phyloP scores from a whole-genome alignment of 1,140 invertebrate genomes.

The Nasonia vitripennis region DNA sequence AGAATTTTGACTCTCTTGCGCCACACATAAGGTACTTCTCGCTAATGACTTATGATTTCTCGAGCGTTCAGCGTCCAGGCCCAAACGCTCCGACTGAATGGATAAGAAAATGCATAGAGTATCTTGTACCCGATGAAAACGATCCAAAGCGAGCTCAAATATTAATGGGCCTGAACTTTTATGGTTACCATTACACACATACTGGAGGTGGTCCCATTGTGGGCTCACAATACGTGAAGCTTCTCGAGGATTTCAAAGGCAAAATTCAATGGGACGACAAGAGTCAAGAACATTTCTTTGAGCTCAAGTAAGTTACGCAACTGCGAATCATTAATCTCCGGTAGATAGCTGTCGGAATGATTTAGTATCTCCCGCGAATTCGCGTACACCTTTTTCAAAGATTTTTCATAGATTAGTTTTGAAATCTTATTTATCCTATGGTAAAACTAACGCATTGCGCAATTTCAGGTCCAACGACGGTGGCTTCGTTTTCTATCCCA shows the following conservation, averaged over 20 bases:
- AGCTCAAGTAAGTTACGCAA: constrained; percentile 83
- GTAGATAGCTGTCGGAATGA: background rate
- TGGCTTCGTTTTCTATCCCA: constrained; percentile 91
- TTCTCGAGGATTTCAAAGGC: constrained; percentile 82
- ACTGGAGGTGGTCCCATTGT: constrained; percentile 87
- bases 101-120: constrained; percentile 86
- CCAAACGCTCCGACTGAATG: constrained; percentile 92
- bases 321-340: background rate
- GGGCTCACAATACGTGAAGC: constrained; percentile 84
- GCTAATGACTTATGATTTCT: constrained; percentile 97
- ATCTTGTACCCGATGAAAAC: constrained; percentile 80
- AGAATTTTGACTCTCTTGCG: constrained; percentile 86
- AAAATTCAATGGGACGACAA: constrained; percentile 86
- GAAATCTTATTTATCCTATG: constrained; percentile 13
- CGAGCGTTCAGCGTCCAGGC: constrained; percentile 86
- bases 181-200: constrained; percentile 91
- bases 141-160: constrained; percentile 84
- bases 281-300: constrained; percentile 90
- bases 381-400: no score
- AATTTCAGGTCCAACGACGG: constrained; percentile 32
- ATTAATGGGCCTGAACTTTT: constrained; percentile 93
- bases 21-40: constrained; percentile 89
- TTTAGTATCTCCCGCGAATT: no score
- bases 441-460: background rate
- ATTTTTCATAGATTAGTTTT: no score